phyloP scores from a whole-genome alignment of 2,113 vertebrate genomes.

The Mormyrus iriodes region DNA sequence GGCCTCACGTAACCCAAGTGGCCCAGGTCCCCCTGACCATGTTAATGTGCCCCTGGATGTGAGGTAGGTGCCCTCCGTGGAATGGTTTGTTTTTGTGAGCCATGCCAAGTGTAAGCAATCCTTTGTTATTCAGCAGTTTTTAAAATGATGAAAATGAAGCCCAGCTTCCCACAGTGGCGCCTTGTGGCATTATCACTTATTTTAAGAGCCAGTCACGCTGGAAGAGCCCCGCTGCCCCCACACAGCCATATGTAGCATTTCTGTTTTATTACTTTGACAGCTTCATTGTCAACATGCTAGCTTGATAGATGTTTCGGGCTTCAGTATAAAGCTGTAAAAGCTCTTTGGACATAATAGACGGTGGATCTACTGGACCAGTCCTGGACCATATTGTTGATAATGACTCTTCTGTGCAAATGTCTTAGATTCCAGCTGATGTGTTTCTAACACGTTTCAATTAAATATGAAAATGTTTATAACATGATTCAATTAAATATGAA shows the following conservation, averaged over 20 bases:
- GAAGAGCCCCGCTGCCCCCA: neutral
- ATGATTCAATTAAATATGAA: slow-evolving; percentile 27
- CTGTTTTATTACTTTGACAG: neutral
- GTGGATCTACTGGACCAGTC: neutral
- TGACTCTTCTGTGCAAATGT: slow-evolving; percentile 18
- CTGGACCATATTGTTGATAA: neutral
- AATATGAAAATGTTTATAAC: slow-evolving; percentile 23
- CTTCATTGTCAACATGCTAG: slow-evolving; percentile 11
- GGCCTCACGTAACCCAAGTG: neutral
- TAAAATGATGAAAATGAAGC: neutral
- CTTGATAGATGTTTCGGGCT: neutral
- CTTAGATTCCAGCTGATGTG: slow-evolving; percentile 13
- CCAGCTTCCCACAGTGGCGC: neutral
- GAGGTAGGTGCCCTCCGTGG: neutral
- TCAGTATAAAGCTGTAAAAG: slow-evolving; percentile 8
- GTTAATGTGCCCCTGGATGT: neutral
- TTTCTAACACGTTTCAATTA: slow-evolving; percentile 33
- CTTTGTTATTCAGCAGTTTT: neutral
- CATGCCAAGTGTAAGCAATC: neutral
- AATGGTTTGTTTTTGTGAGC: neutral
- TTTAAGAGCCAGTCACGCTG: slow-evolving; percentile 4
- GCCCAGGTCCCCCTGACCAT: neutral
- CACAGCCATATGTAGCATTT: neutral
- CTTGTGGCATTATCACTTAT: neutral
- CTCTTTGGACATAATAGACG: slow-evolving; percentile 1